Base-by-base conservation (phyloP, 64 coral and sea anemone genomes). In the Platygyra sinensis region DNA sequence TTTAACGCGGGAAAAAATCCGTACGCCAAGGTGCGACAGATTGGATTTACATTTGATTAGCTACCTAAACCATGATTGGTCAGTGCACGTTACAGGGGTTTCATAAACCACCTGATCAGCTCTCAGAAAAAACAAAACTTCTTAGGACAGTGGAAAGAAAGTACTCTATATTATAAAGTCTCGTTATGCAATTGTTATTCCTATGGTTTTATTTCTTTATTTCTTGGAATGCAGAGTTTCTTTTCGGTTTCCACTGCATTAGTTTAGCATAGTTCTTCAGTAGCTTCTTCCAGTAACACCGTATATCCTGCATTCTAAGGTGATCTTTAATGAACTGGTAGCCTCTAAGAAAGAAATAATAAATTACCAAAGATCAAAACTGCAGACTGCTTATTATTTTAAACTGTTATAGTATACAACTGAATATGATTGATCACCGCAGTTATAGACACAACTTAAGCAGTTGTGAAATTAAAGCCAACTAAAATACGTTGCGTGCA, bases 291-390 rank as follows among this genome's bases (percentile, higher is more conserved):
- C 96, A 98, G 74, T 98, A 98, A 49, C 84, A 87, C 39, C 79
- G 77, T 19, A 98, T 86, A 86, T 98, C 96, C 3, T 80, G 52
- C 87, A 98, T 95, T 64, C 96, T 87, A 22, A 98, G 87, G 87
- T 98, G 96, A 73, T 98, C 96, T 89, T 87, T 95, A 63, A 98
- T 95, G 67, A 98, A 98, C 3, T 82, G 61, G 42, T 95, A 95
- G 10, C 96, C 96, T 30, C 96, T 98, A 31, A 4, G 73, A 83
- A 82, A 12, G 52, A 79, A 60, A 25, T 19, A 75, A 63, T 4
- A 76, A 55, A 2, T 19, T 18, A 19, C 0, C 25, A 31, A 8
- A 33, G 22, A 78, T 11, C n/a, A 38, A 46, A 76, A 16, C 73
- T 39, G 38, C 3, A 10, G n/a, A 25, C 65, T 46, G 42, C 7